phyloP scores from a whole-genome alignment of 2,888 invertebrate species.

The Limnephilus marmoratus region DNA sequence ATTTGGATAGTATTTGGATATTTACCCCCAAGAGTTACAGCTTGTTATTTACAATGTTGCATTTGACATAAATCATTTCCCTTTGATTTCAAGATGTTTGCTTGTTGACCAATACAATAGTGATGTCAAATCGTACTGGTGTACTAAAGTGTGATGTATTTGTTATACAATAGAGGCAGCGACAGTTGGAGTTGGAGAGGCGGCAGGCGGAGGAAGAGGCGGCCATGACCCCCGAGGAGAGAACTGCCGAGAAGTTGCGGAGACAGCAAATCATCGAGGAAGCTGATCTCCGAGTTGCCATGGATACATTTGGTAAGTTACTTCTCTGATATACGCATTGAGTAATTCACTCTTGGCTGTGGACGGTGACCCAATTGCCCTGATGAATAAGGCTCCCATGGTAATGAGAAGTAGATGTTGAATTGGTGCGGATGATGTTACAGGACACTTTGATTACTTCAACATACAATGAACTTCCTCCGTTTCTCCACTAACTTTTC shows the following conservation, averaged over 20 bases:
- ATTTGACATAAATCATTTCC: too few relatives aligned
- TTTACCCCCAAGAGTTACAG: too few relatives aligned
- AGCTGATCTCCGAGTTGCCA: constrained; percentile 89
- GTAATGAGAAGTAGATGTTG: too few relatives aligned
- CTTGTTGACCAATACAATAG: too few relatives aligned
- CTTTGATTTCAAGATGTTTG: too few relatives aligned
- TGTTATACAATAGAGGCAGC: constrained; percentile 77
- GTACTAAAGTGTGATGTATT: constrained; percentile 41
- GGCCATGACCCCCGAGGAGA: constrained; percentile 87
- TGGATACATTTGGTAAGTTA: constrained; percentile 88
- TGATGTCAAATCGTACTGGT: neutral
- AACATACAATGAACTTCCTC: neutral
- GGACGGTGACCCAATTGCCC: neutral
- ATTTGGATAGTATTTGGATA: too few relatives aligned
- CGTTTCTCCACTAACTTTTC: neutral
- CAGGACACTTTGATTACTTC: too few relatives aligned
- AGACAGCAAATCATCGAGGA: constrained; percentile 91
- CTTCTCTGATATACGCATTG: neutral
- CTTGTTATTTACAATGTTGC: too few relatives aligned
- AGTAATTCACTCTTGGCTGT: neutral
- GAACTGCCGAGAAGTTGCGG: constrained; percentile 85
- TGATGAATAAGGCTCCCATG: too few relatives aligned
- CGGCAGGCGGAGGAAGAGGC: constrained; percentile 79
- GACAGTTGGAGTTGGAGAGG: constrained; percentile 82
- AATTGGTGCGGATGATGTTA: too few relatives aligned